Evolutionary conservation across 2,888 invertebrate species (phyloP).

Genomic region (Cataglyphis cursor): DNA sequence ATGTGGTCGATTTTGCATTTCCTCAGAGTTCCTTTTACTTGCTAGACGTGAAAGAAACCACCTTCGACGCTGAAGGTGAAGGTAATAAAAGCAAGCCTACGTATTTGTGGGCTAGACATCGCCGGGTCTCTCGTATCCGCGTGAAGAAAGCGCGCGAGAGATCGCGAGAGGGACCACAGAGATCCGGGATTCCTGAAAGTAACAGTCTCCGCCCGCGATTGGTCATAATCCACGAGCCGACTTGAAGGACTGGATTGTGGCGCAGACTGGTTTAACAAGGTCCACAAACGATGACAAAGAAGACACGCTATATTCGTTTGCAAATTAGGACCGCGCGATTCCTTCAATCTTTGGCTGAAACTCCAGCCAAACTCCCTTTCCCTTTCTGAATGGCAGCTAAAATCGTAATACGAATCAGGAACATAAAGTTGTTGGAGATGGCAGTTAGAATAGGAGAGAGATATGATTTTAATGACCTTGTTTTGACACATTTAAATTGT

Average conservation of each 20-base stretch:
- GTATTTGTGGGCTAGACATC: conserved; percentile 64
- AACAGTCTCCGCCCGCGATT: conserved; percentile 59
- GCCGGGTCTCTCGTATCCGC: conserved; percentile 58
- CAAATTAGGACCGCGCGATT: neutral
- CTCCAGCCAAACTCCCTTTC: neutral
- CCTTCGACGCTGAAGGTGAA: conserved; percentile 65
- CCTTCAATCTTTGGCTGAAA: neutral
- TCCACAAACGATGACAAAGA: conserved; percentile 60
- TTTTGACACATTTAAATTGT: neutral
- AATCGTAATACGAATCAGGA: neutral
- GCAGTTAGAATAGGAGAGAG: neutral
- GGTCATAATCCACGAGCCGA: conserved; percentile 68
- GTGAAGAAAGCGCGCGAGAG: conserved; percentile 64
- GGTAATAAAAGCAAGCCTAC: conserved; percentile 65
- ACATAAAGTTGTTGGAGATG: neutral
- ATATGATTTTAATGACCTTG: neutral
- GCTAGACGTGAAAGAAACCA: neutral
- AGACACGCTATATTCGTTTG: conserved; percentile 27
- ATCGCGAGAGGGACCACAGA: conserved; percentile 47
- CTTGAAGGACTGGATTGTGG: conserved; percentile 50
- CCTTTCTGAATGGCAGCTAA: neutral
- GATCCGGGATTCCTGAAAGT: conserved; percentile 76
- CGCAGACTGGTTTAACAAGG: conserved; percentile 77
- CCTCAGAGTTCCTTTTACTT: neutral
- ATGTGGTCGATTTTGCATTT: neutral